A percentile compares a stretch with the other conserved stretches of the same genome.
These are phyloP conservation scores for Cryptocephalus moraei DNA, from an alignment of 2,888 invertebrate species.

Conservation along the genomic window DNA sequence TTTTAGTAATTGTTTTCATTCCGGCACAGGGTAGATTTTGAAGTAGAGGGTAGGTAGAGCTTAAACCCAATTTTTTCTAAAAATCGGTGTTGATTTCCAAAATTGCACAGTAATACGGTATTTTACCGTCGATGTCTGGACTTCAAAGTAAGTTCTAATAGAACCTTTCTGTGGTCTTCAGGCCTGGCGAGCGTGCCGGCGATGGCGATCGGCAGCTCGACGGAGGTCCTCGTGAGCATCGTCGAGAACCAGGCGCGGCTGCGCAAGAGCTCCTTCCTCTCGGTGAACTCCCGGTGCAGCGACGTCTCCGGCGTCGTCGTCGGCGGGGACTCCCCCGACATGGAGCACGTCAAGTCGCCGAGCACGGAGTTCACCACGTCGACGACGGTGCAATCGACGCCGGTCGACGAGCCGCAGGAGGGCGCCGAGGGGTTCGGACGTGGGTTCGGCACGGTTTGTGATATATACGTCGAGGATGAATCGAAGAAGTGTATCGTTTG, in stretches of 20 bases:
- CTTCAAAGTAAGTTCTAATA: too few species aligned
- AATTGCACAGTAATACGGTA: too few species aligned
- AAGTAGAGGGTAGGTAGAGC: too few species aligned
- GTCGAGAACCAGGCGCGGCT: slow-evolving; percentile 31
- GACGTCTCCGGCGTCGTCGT: not conserved
- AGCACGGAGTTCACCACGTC: slow-evolving; percentile 31
- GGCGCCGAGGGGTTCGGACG: not conserved
- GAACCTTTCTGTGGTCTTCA: too few species aligned
- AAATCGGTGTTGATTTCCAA: too few species aligned
- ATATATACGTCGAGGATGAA: not conserved
- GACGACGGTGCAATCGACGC: slow-evolving; percentile 15
- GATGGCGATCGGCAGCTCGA: slow-evolving; percentile 33
- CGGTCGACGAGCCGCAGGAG: not conserved
- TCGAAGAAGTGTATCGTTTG: not conserved
- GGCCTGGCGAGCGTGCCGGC: slow-evolving; percentile 29
- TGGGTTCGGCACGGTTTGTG: not conserved
- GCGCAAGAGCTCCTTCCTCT: slow-evolving; percentile 22
- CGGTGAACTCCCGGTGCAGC: slow-evolving; percentile 11
- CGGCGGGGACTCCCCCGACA: slow-evolving; percentile 22
- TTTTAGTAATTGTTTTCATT: too few species aligned
- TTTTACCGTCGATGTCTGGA: too few species aligned
- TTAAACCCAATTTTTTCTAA: too few species aligned
- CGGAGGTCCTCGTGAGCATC: slow-evolving; percentile 33
- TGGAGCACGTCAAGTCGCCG: slow-evolving; percentile 26
- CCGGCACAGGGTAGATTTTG: too few species aligned